Evolutionary conservation across 1,140 invertebrate species (phyloP), one percentile per base, ranked within the genome.

Genomic region (Hyphantria cunea): DNA sequence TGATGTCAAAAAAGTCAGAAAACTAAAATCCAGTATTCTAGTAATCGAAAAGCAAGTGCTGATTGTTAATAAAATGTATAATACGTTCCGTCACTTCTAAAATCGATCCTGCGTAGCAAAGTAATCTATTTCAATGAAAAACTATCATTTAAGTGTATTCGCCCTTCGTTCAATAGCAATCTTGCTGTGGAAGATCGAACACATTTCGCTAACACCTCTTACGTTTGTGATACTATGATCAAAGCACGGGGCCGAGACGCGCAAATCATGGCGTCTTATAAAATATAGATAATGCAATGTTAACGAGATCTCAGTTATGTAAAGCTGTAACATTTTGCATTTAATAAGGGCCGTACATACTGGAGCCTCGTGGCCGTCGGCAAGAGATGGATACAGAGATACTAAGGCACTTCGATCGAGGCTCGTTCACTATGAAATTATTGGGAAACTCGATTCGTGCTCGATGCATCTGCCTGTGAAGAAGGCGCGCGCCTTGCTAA

Each of bases 241-340:
- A 34, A 52, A 17, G 49, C 42, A 37, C 50, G 45, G 47, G 33
- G 39, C 32, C 15, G 37, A n/a, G 39, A 45, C 55, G 45, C 42
- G n/a, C 14, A 48, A 62, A 62, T 53, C 50, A 62, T 47, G 39
- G 41, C 41, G 32, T 64, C 66, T 72, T 68, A 65, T 78, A 80
- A 80, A 82, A 76, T 80, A 82, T 81, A 72, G 68, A 72, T 75
- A 84, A 80, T 76, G 70, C 59, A 76, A 84, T 70, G 80, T 82
- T 86, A 86, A 86, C 84, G 78, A 85, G 84, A 82, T 77, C 76
- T 63, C 64, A 63, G 52, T 82, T 82, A 80, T 82, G 78, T 85
- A 82, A 83, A 84, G 80, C 78, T 79, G 81, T 68, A 80, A 82
- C 82, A 83, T 86, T 87, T 87, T 86, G 84, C 84, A 89, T 89